Base-by-base conservation (phyloP, 2,113 vertebrate genomes). In the Symphodus melops region DNA sequence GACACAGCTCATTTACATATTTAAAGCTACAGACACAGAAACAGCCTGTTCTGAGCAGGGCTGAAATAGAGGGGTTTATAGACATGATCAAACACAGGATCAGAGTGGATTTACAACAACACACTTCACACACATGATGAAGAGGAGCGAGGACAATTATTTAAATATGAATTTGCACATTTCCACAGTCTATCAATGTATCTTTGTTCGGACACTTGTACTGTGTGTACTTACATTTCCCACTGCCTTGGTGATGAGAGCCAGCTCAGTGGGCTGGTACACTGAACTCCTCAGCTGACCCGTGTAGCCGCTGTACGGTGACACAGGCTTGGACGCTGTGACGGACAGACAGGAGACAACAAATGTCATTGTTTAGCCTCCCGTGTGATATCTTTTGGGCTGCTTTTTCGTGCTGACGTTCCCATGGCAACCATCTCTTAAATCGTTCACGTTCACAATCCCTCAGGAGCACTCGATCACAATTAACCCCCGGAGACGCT, bases 221-320 rank as follows among this genome's bases (percentile, higher is more conserved):
- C 37, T 73, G 20, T 36, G 44, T 44, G 41, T 6, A 93, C 92
- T 94, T 77, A 94, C 90, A 66, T 95, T 95, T 63, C 94, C 94
- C n/a, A 75, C 59, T 12, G 90, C 92, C 86, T 97, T 97, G 86
- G 94, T 95, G 94, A 99, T 98, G 81, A 98, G 84, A 3, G 98
- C 95, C 88, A 99, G 95, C 90, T 99, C 98, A 0, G 98, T 99
- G 81, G 97, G 98, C 94, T 99, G 98, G 92, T 98, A 99, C 37
- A 99, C 96, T 0, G 96, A 95, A 36, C 94, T 95, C 7, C 97
- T 93, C 54, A 95, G 80, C 84, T 98, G 97, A 5, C 97, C 97
- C 0, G 94, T 97, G 93, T 99, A 99, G 49, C 96, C 96, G 0
- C 95, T 96, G 83, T 99, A 99, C 0, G 98, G 98, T 0, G 98